Evolutionary conservation across 2,113 vertebrate genomes (phyloP), one percentile per base, ranked within the genome.

Genomic region (Poicephalus gulielmi): DNA sequence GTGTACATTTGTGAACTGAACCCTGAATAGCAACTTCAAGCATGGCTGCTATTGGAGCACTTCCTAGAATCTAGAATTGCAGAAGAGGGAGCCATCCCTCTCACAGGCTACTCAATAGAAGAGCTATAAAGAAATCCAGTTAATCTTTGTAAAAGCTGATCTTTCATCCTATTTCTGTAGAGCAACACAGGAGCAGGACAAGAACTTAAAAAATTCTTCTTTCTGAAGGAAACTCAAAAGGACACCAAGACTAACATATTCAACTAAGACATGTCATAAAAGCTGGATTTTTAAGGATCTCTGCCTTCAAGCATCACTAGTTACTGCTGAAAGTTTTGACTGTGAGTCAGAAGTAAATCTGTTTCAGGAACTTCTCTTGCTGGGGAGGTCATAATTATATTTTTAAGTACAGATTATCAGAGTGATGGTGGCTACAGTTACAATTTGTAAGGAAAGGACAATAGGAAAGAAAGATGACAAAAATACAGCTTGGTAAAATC

Each of bases 221-320:
- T 88, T 27, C 52, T 35, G 16, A 85, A 60, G 39, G 20, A 74
- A 92, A 33, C 25, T 55, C 53, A 55, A 28, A 66, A 66, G 31
- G 24, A 66, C 19, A 17, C 15, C 1, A 66, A 1, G 1, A 23
- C 17, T 15, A 30, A 83, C 0, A 0, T 17, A 27, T 30, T 82
- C 10, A 75, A 47, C n/a, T 39, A 30, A 64, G 28, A 68, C 27
- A 41, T 39, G 23, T 15, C 55, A 35, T 6, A 68, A 78, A 83
- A 63, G 23, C 11, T 23, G 9, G 37, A 9, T 33, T 49, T 83
- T 52, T 79, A 91, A 69, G 35, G 52, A 35, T 49, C 24, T 75
- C 64, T 84, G 35, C 43, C 69, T 86, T 35, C 39, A 83, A 64
- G 43, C 19, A 35, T 37, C 50, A 63, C n/a, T 20, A 46, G 31